Evolutionary conservation across 2,113 vertebrate species (phyloP).

Genomic region (Phoenicopterus ruber): DNA sequence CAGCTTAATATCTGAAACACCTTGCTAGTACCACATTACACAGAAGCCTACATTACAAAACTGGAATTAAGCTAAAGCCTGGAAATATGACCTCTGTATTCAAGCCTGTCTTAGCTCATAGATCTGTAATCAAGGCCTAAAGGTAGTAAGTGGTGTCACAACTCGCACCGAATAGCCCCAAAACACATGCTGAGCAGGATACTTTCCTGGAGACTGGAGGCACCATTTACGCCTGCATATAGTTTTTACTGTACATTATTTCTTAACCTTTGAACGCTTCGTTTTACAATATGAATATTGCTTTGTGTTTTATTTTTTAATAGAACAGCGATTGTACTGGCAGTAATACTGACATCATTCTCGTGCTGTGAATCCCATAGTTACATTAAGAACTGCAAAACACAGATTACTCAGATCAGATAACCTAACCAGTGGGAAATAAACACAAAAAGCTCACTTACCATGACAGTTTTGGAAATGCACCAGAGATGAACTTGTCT

Average conservation of each 20-base stretch:
- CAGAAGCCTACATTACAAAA: not conserved
- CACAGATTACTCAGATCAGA: not conserved
- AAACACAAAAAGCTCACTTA: constrained; percentile 37
- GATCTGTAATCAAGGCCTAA: not conserved
- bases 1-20: not conserved
- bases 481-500: not conserved
- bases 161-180: not conserved
- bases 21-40: not conserved
- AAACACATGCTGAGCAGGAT: not conserved
- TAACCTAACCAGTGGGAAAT: constrained; percentile 9
- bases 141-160: not conserved
- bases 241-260: not conserved
- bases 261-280: not conserved
- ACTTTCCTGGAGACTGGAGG: not conserved
- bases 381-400: not conserved
- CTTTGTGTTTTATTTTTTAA: not conserved
- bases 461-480: not conserved
- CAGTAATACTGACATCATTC: not conserved
- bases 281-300: not conserved
- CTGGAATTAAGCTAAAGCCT: not conserved
- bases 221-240: not conserved
- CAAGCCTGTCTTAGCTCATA: not conserved
- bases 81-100: not conserved
- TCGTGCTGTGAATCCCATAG: not conserved
- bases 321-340: not conserved